Evolutionary conservation across 2,113 vertebrate genomes (phyloP).

Genomic region (Prunella fulvescens): DNA sequence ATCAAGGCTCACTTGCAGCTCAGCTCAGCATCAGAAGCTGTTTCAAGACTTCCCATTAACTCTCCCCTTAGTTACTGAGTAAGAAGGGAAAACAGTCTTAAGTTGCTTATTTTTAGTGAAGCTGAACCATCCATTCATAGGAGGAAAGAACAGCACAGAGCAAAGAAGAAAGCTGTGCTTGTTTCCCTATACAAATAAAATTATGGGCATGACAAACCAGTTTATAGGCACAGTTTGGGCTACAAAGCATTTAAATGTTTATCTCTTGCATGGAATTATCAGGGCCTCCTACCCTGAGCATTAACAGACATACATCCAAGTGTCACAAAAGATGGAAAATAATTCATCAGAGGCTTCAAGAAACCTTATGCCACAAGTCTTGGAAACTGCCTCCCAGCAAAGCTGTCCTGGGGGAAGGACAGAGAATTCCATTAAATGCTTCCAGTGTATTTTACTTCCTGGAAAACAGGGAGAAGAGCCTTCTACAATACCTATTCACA

Average conservation of each 20-base stretch:
- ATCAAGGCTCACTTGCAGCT: neutral
- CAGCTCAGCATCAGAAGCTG: neutral
- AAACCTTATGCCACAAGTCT: neutral
- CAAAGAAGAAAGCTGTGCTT: neutral
- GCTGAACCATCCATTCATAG: neutral
- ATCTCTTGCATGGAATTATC: neutral
- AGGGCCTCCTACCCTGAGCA: neutral
- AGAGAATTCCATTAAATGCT: neutral
- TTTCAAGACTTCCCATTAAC: neutral
- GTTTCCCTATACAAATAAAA: neutral
- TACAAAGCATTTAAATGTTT: neutral
- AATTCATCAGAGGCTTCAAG: neutral
- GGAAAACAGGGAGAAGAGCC: neutral
- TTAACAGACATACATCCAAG: neutral
- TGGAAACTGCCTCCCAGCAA: neutral
- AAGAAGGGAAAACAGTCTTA: neutral
- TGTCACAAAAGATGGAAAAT: neutral
- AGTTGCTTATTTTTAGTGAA: neutral
- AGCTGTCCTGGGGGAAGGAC: neutral
- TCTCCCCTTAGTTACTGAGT: neutral
- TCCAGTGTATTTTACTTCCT: neutral
- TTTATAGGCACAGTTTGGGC: neutral
- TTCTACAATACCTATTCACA: neutral
- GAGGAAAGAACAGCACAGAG: neutral
- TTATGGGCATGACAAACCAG: neutral